Evolutionary conservation across 1,140 invertebrate species (phyloP), one percentile per base, ranked within the genome.

Genomic region (Helicoverpa zea): DNA sequence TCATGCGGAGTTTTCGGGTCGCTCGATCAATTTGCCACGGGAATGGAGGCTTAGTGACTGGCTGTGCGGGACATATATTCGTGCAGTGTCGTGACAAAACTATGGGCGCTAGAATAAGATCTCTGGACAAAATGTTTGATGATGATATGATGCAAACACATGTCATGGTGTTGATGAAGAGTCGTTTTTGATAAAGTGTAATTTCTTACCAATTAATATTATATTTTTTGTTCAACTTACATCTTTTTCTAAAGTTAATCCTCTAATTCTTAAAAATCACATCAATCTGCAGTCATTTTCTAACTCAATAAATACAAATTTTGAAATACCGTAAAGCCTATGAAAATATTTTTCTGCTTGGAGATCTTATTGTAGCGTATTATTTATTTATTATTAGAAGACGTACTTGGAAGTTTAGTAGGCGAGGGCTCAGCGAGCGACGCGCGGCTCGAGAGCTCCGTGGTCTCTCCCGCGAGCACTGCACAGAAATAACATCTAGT

Each of bases 381-480:
- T 73, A 29, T 52, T 81, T 77, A 80, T 78, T 81, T 87, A 81
- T 61, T 52, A 73, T 54, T 84, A 81, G 76, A 79, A 80, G 83
- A 93, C 96, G 89, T 96, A 96, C 96, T 96, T 96, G 96, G 95
- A 94, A 95, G 95, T 92, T 96, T 96, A 95, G 95, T 96, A 89
- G 96, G 96, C 88, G 92, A 84, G 83, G 91, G 86, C 80, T 93
- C 93, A 89, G 95, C 95, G 91, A 95, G 89, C 84, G 93, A 88
- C 86, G 94, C 92, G 94, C 92, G 94, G 93, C 94, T 95, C 90
- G 95, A 94, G 94, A 90, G 91, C 91, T 95, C 95, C 93, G 95
- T 91, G 89, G 95, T 84, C 87, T 94, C 91, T 81, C 87, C 90
- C 87, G 87, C 92, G 89, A 88, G 88, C 92, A 91, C 94, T 94